phyloP scores from a whole-genome alignment of 2,888 invertebrate genomes.

The Tanypteryx hageni region DNA sequence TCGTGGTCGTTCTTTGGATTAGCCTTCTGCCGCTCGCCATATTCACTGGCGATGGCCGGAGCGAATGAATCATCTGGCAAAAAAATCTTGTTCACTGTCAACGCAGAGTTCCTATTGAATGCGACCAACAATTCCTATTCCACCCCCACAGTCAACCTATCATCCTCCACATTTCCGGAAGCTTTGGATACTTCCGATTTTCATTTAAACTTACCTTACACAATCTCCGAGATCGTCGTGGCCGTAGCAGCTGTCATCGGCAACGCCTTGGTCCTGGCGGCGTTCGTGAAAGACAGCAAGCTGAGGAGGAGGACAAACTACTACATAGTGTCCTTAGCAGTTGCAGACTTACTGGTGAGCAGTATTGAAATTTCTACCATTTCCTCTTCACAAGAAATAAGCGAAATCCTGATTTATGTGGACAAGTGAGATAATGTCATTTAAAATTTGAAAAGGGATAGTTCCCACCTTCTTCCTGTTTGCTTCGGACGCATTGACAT shows the following conservation, averaged over 20 bases:
- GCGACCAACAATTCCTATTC: not conserved
- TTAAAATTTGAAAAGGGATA: too few species aligned
- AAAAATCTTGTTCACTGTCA: not conserved
- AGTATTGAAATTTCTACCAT: not conserved
- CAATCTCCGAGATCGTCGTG: constrained; percentile 88
- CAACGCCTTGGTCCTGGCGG: constrained; percentile 91
- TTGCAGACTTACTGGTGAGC: constrained; percentile 86
- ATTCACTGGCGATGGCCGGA: not conserved
- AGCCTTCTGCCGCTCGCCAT: not conserved
- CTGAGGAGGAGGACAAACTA: constrained; percentile 92
- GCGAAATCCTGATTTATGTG: too few species aligned
- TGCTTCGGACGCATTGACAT: too few species aligned
- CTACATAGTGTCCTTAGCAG: constrained; percentile 93
- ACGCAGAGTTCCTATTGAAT: not conserved
- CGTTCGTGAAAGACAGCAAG: constrained; percentile 87
- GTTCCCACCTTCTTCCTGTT: too few species aligned
- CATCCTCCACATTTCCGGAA: not conserved
- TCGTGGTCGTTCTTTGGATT: not conserved
- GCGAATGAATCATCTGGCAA: not conserved
- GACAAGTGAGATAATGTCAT: too few species aligned
- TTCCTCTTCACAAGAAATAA: too few species aligned
- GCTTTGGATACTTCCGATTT: constrained; percentile 71
- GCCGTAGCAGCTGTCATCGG: constrained; percentile 89
- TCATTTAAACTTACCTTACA: constrained; percentile 86
- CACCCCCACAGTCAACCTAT: not conserved